Evolutionary conservation across 2,888 invertebrate species (phyloP).

Genomic region (Criorhina ranunculi): DNA sequence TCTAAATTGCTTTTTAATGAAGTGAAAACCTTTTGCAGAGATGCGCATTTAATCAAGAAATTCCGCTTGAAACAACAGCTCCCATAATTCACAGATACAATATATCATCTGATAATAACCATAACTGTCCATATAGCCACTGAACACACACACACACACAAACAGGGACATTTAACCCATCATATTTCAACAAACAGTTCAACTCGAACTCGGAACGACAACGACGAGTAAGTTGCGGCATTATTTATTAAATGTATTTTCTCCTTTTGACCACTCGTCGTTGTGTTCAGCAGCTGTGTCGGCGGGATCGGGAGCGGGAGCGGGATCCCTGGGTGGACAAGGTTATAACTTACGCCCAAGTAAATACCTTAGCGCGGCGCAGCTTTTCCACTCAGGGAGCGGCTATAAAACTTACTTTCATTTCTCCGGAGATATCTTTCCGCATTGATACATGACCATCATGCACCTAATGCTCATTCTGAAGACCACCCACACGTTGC

Average conservation of each 20-base stretch:
- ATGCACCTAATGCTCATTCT: conserved; percentile 71
- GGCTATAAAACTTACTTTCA: conserved; percentile 75
- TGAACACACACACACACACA: conserved; percentile 18
- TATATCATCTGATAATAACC: conserved; percentile 66
- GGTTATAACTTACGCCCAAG: conserved; percentile 70
- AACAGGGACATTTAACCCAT: conserved; percentile 30
- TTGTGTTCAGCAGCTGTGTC: conserved; percentile 34
- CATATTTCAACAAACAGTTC: conserved; percentile 62
- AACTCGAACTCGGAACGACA: conserved; percentile 9
- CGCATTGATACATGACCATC: conserved; percentile 73
- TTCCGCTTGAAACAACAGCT: conserved; percentile 53
- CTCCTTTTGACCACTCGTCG: conserved; percentile 38
- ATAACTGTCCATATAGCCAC: too few relatives aligned
- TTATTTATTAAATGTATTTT: conserved; percentile 70
- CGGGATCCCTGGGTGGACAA: conserved; percentile 35
- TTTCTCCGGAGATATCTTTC: conserved; percentile 68
- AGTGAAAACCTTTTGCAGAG: conserved; percentile 3
- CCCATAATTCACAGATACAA: conserved; percentile 55
- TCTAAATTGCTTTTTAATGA: conserved; percentile 6
- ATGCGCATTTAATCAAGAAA: conserved; percentile 56
- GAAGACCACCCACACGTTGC: too few relatives aligned
- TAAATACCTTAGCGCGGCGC: conserved; percentile 57
- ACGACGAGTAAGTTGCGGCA: conserved; percentile 65
- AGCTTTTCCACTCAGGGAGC: conserved; percentile 65
- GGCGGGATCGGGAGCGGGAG: conserved; percentile 1